Evolutionary conservation across 2,888 invertebrate species (phyloP), one percentile per base, ranked within the genome.

Genomic region (Cheilosia scutellata): DNA sequence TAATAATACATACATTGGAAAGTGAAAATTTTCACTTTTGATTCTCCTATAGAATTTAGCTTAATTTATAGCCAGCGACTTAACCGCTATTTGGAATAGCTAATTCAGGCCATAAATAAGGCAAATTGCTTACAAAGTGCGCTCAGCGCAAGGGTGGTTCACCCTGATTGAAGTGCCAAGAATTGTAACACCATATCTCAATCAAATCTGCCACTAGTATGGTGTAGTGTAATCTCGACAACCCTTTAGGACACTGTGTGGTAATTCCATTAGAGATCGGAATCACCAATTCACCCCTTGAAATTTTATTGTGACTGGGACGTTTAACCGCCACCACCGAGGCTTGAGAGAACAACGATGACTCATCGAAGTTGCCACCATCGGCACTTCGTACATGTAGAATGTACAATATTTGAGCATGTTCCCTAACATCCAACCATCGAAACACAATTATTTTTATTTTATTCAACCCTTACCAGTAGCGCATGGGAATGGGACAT

Each of bases 1-100:
- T 9, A 20, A 72, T 9, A 20, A 37, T 20, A 66, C 13, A 70
- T 29, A 40, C 37, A 31, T 62, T 62, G 66, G 82, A 83, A 83
- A 83, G 78, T 83, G 78, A 83, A 62, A 78, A 74, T 72, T 78
- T 78, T 83, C 78, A 83, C 74, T 83, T 78, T 78, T 78, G 40
- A 29, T 53, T 60, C 37, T 29, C 25, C 20, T 5, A 20, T n/a
- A 31, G 40, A 40, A 33, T 58, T 6, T 29, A 7, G 11, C 29
- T 37, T 42, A 49, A 20, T 16, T 60, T 40, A 60, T 51, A 27
- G 37, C 37, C 33, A 27, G 33, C 29, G 11, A 44, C 16, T 49
- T 33, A 7, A 33, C 29, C 40, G 60, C 20, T 62, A 63, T 62
- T 47, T 47, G 4, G 37, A 58, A 57, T 62, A 37, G 27, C 66